A percentile compares a stretch with the other conserved stretches of the same genome.
Evolutionary conservation across 2,113 vertebrate species (phyloP).

Genomic region (Ginglymostoma cirratum): DNA sequence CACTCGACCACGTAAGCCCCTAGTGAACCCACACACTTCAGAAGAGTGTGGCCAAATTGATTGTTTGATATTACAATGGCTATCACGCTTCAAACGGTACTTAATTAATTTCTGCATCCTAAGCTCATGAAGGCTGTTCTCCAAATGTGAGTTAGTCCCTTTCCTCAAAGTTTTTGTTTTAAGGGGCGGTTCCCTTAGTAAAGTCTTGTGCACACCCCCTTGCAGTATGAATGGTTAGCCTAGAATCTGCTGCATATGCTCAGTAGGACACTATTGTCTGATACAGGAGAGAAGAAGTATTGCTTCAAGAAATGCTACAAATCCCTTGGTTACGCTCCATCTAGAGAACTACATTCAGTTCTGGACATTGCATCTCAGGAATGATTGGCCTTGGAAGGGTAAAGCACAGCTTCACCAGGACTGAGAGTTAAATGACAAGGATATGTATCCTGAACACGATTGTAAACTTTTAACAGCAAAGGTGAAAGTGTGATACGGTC

Average conservation of each 20-base stretch:
- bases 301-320: neutral
- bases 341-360: neutral
- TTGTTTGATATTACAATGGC: neutral
- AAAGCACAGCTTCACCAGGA: neutral
- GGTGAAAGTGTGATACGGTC: neutral
- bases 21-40: too few relatives aligned
- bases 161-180: neutral
- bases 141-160: neutral
- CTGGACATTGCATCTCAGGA: neutral
- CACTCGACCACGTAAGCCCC: too few relatives aligned
- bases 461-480: neutral
- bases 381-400: neutral
- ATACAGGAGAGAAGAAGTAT: neutral
- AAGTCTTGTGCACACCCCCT: neutral
- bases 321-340: neutral
- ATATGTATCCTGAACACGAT: neutral
- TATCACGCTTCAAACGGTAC: neutral
- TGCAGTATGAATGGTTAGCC: neutral
- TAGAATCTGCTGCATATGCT: neutral
- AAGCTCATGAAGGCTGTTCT: neutral
- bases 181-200: neutral
- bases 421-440: neutral
- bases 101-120: neutral
- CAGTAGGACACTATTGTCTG: neutral
- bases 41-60: neutral